Conservation (phyloP, 1,140 invertebrate species). For the Drosophila pectinifera region DNA sequence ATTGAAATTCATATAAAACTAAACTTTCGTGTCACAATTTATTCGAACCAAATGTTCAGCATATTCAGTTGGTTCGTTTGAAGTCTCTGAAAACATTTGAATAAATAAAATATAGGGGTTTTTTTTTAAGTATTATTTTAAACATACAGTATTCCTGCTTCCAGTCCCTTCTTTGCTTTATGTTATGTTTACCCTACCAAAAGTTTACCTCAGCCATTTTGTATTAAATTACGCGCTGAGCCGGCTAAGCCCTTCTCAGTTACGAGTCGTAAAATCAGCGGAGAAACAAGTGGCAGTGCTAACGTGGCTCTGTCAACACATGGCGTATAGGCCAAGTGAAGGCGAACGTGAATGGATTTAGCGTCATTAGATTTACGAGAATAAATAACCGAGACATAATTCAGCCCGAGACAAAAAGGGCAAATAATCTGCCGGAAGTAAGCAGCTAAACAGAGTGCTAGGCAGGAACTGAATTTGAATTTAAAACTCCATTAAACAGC, state of each 20-base stretch:
- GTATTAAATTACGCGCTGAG: conserved; percentile 80
- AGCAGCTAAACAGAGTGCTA: conserved; percentile 5
- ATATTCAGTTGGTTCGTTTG: background rate
- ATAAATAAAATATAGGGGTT: too few relatives aligned
- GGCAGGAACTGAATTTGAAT: conserved; percentile 24
- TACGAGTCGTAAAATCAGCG: conserved; percentile 62
- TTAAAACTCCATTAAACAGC: conserved; percentile 29
- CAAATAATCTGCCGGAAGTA: conserved; percentile 4
- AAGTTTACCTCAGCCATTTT: conserved; percentile 42
- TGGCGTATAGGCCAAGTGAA: conserved; percentile 21
- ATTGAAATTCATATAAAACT: background rate
- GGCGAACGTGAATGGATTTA: conserved; percentile 48
- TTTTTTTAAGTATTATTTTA: too few relatives aligned
- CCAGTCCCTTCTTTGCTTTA: background rate
- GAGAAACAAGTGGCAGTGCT: conserved; percentile 28
- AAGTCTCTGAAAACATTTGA: background rate
- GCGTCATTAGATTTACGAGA: conserved; percentile 47
- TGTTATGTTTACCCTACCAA: conserved; percentile 12
- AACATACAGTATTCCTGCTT: background rate
- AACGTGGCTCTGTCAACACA: conserved; percentile 58
- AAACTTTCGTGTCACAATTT: background rate
- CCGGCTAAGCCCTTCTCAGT: conserved; percentile 71
- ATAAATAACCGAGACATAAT: conserved; percentile 43
- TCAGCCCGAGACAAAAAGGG: conserved; percentile 15
- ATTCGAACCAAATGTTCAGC: too few relatives aligned